Evolutionary conservation across 2,113 vertebrate genomes (phyloP), one percentile per base, ranked within the genome.

Genomic region (Tursiops truncatus): DNA sequence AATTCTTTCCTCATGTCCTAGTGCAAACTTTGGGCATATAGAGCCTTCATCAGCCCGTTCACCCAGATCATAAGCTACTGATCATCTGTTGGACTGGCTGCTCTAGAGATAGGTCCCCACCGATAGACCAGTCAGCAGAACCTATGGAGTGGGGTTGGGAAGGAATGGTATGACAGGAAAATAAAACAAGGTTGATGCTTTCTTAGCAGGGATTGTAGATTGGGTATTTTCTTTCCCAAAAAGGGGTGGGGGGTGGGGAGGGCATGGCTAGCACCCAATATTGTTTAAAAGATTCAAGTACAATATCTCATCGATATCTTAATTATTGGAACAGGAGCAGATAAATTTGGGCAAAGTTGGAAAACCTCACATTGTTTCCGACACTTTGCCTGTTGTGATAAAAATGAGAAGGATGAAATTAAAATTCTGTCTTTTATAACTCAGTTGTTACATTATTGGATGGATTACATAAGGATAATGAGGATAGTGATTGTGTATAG

Each of bases 241-340:
- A 53, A 53, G 15, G 53, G 53, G 53, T 12, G 5, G 5, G 5
- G 15, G 50, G 53, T 53, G 53, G 15, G 15, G 53, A 56, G 7
- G 31, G 31, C 13, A 28, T 5, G 33, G 2, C 10, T 26, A 38
- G 11, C 26, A 38, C 8, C 41, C 62, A 41, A 7, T 62, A 53
- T 33, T 28, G 60, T 14, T 70, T 17, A 50, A 62, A 70, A 74
- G 44, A 8, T 63, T 73, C 17, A 74, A 65, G 28, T 58, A 33
- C 10, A 88, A 1, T 60, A 31, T 68, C 38, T 77, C 38, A 70
- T 44, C 62, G 14, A 50, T 77, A 41, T 68, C 2, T 11, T 83
- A 73, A 23, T 63, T 47, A 44, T 91, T 36, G 31, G 38, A 36
- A 47, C 18, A 94, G 56, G 94, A 80, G 17, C 73, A 87, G 58